phyloP scores from a whole-genome alignment of 1,140 invertebrate species.

The Saxidomus purpurata region DNA sequence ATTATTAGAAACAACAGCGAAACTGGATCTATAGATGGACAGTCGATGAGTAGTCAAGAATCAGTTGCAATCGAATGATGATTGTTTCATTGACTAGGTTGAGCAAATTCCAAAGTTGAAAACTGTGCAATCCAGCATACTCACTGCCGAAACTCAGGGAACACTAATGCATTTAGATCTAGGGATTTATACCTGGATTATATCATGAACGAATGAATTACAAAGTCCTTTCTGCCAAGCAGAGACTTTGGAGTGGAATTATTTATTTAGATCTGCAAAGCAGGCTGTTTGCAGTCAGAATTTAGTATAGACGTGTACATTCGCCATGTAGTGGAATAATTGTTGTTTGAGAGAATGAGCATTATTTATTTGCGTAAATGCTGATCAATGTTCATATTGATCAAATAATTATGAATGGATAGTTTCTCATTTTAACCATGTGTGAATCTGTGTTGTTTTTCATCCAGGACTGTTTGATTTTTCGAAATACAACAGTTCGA shows the following conservation, averaged over 20 bases:
- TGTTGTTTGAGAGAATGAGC: background rate
- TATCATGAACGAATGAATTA: slow-evolving; percentile 15
- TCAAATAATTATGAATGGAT: slow-evolving; percentile 26
- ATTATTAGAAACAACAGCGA: slow-evolving; percentile 64
- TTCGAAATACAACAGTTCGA: slow-evolving; percentile 37
- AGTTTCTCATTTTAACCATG: slow-evolving; percentile 21
- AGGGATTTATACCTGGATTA: slow-evolving; percentile 1
- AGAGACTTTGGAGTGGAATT: slow-evolving; percentile 41
- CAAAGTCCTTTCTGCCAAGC: slow-evolving; percentile 66
- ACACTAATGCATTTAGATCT: slow-evolving; percentile 59
- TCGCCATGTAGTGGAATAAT: background rate
- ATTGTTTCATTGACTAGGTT: background rate
- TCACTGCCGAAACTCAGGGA: slow-evolving; percentile 71
- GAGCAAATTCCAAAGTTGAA: slow-evolving; percentile 61
- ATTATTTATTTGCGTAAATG: slow-evolving; percentile 54
- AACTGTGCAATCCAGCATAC: slow-evolving; percentile 69
- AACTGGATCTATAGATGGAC: slow-evolving; percentile 72
- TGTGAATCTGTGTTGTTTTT: slow-evolving; percentile 32
- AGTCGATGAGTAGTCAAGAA: slow-evolving; percentile 80
- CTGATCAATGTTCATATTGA: slow-evolving; percentile 25
- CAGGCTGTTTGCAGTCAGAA: slow-evolving; percentile 26
- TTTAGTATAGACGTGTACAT: slow-evolving; percentile 28
- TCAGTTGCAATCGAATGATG: slow-evolving; percentile 73
- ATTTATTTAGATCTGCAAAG: slow-evolving; percentile 35
- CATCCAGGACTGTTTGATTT: slow-evolving; percentile 36